phyloP scores from a whole-genome alignment of 2,797 vertebrate genomes.

The Falco biarmicus region DNA sequence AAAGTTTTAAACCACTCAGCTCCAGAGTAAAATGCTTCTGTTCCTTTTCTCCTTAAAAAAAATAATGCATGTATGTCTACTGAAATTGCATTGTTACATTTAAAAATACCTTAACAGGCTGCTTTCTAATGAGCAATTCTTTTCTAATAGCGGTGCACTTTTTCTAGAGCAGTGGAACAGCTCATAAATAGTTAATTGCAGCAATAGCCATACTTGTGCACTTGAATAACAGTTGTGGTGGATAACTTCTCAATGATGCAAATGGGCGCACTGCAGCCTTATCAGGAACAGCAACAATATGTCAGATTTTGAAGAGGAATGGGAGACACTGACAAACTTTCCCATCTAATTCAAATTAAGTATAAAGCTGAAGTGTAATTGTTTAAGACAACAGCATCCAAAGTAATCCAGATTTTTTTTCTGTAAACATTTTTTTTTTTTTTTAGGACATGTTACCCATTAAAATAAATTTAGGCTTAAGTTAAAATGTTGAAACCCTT shows the following conservation, averaged over 20 bases:
- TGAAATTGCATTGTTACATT: neutral
- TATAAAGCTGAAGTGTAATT: neutral
- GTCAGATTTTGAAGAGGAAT: neutral
- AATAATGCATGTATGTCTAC: neutral
- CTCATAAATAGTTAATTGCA: conserved; percentile 52
- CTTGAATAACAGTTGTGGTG: neutral
- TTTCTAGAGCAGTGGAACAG: conserved; percentile 51
- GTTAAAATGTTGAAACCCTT: neutral
- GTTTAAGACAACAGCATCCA: neutral
- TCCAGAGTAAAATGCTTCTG: neutral
- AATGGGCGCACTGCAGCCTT: neutral
- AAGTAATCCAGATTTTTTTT: neutral
- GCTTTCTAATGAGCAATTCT: conserved; percentile 4
- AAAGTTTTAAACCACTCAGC: conserved; percentile 51
- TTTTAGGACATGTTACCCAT: neutral
- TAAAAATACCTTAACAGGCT: conserved; percentile 20
- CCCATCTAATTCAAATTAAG: neutral
- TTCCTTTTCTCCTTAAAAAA: conserved; percentile 51
- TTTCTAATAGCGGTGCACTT: neutral
- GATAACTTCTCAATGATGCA: neutral
- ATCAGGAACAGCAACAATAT: neutral
- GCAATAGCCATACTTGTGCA: neutral
- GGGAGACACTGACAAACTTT: neutral
- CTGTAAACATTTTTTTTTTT: neutral
- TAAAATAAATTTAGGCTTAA: neutral